Evolutionary conservation across 2,797 vertebrate genomes (phyloP), one percentile per base, ranked within the genome.

Genomic region (Pseudocheirus occidentalis): DNA sequence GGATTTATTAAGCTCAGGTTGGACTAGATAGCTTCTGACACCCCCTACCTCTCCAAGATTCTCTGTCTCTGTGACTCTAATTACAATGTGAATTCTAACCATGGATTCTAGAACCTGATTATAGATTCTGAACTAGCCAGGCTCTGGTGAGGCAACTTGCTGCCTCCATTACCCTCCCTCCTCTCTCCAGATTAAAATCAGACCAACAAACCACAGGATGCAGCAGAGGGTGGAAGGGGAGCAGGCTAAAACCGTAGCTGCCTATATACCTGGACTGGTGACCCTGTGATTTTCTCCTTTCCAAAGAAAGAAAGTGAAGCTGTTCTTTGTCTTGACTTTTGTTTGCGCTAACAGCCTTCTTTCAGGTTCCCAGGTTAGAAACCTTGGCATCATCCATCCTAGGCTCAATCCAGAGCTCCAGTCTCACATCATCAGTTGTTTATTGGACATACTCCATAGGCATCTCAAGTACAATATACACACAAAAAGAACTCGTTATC

Each of bases 211-310:
- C 21, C 24, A 87, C 24, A 87, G 21, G 91, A 59, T 94, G 89
- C 81, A 62, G 90, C 0, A 10, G 40, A 3, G 0, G 21, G 6
- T 11, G n/a, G 66, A 46, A 81, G n/a, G 92, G 62, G 94, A 94
- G 57, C 93, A 93, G 10, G 50, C 91, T 34, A 59, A 27, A 13
- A 34, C 53, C 81, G 16, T 95, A 95, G 95, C 96, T 97, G 95
- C 87, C 16, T 94, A 92, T 58, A 24, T 62, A 18, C 14, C 2
- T 2, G 29, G 89, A 93, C 91, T 55, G 50, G 50, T 0, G 0
- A 73, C 0, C 40, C 87, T 46, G 5, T 52, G n/a, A 53, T 21
- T 28, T 62, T 96, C 87, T 92, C 87, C 91, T 87, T 89, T 27
- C 93, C 34, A 40, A 94, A 81, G 93, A 89, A 52, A 94, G 92